phyloP scores from a whole-genome alignment of 2,113 vertebrate genomes.

The Barnardius zonarius region DNA sequence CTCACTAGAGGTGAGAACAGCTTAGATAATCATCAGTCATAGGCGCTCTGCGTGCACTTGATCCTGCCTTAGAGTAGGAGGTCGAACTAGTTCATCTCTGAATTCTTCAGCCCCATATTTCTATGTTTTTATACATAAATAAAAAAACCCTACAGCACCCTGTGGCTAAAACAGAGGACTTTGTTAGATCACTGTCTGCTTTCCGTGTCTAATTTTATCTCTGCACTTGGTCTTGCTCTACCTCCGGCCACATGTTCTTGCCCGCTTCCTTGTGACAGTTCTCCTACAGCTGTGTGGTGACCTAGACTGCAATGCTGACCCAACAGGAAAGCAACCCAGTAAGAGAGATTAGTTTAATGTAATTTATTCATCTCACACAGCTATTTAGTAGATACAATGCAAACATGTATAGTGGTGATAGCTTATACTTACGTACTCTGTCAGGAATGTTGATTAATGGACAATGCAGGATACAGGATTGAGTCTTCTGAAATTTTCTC shows the following conservation, averaged over 20 bases:
- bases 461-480: background rate
- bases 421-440: background rate
- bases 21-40: background rate
- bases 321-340: constrained; percentile 29
- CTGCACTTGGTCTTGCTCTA: background rate
- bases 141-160: background rate
- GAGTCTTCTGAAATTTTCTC: background rate
- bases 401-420: background rate
- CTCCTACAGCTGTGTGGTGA: constrained; percentile 37
- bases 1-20: background rate
- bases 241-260: constrained; percentile 34
- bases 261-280: constrained; percentile 28
- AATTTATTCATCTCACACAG: background rate
- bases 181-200: background rate
- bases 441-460: background rate
- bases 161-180: background rate
- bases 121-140: background rate
- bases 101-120: background rate
- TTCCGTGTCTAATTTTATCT: background rate
- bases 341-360: background rate
- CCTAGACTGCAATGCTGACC: constrained; percentile 3
- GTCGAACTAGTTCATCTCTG: background rate
- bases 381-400: background rate
- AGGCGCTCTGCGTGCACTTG: rapidly evolving
- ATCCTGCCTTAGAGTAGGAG: background rate